A percentile compares a stretch with the other conserved stretches of the same genome.
Conservation (phyloP, 1,140 invertebrate species). For the Leguminivora glycinivorella region DNA sequence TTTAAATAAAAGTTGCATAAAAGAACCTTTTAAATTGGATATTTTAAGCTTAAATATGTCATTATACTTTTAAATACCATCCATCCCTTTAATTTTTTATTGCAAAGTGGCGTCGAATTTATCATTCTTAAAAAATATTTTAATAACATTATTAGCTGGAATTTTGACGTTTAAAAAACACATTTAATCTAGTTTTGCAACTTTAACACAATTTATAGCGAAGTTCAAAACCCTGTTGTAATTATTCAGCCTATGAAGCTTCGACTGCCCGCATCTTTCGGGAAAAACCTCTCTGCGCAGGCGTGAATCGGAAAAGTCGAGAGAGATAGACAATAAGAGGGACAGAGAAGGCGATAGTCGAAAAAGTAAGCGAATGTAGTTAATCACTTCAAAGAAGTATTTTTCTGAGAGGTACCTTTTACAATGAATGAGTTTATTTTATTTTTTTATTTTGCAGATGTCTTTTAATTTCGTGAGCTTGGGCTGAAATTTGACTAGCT, state of each 20-base stretch:
- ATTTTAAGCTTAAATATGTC: neutral
- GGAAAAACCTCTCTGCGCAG: constrained; percentile 61
- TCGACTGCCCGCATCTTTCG: constrained; percentile 62
- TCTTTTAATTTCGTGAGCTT: too few species aligned
- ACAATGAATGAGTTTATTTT: too few species aligned
- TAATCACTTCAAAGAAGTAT: constrained; percentile 40
- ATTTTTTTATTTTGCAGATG: too few species aligned
- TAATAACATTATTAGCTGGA: too few species aligned
- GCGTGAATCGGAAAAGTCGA: constrained; percentile 60
- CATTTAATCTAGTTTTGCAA: neutral
- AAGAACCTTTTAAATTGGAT: neutral
- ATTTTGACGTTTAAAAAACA: neutral
- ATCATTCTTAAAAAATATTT: too few species aligned
- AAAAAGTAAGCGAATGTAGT: constrained; percentile 60
- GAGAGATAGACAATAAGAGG: constrained; percentile 40
- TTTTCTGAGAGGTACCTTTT: neutral
- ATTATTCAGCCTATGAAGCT: constrained; percentile 57
- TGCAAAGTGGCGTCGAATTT: too few species aligned
- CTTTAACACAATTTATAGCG: neutral
- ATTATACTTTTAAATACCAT: neutral
- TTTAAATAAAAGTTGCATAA: neutral
- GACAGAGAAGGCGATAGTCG: constrained; percentile 48
- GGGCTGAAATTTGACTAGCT: too few species aligned
- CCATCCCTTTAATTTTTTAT: neutral
- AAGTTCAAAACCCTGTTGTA: constrained; percentile 25